Evolutionary conservation across 2,888 invertebrate genomes (phyloP), one percentile per base, ranked within the genome.

Genomic region (Galerucella pusilla): DNA sequence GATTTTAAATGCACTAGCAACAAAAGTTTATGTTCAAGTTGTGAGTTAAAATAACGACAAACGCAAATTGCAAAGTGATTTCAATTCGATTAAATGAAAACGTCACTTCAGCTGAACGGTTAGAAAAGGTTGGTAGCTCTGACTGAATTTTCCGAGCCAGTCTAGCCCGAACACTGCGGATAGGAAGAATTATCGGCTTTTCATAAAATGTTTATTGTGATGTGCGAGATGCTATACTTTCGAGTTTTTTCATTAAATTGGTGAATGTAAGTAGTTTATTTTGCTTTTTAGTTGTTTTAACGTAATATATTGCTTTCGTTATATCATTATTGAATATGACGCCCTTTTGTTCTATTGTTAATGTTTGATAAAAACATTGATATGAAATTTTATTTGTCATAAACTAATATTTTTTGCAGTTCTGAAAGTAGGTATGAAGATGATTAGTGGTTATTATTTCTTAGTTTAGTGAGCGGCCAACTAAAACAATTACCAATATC

Each of bases 221-320:
- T 78, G 78, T 77, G 75, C 74, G 76, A 76, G 77, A 80, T 81
- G 81, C 79, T 65, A 68, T 75, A 75, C 79, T 68, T 61, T 76
- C 69, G 75, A 77, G 80, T 78, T 83, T 81, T 79, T 74, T 71
- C 70, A 74, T 80, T 77, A 81, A 81, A 82, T 82, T 81, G 83
- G 83, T 84, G 83, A 83, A 84, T 84, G 83, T 84, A 78, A 84
- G 83, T 84, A 80, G 57, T 35, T 68, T 25, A 11, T 45, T 45
- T 20, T 61, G n/a, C 28, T 42, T 28, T 42, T 63, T 63, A 35
- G 14, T 57, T 9, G 9, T 57, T 63, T 12, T 35, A 35, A 14
- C 16, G 42, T 20, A 35, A 35, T 63, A 7, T 63, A 49, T 12
- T 1, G 12, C 14, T 49, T 14, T 49, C 11, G 49, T 49, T 12